These are phyloP conservation scores for Drosophila tsacasi DNA, from an alignment of 1,140 invertebrate species.

Conservation along the genomic window DNA sequence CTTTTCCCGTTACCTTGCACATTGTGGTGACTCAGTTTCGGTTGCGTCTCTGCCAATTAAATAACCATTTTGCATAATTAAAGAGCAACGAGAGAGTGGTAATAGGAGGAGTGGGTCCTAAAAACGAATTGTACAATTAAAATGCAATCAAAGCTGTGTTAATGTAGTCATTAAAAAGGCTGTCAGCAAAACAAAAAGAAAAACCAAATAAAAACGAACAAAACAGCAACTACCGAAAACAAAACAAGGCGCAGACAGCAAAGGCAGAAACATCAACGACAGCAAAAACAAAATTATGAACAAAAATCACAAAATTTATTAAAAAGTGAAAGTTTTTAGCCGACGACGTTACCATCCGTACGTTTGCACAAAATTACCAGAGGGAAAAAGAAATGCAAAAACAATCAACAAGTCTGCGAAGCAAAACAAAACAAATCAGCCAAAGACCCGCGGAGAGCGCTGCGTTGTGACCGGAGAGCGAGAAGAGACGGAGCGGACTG, in stretches of 20 bases:
- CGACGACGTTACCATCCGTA: conserved; percentile 29
- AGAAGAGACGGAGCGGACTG: neutral
- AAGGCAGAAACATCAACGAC: conserved; percentile 15
- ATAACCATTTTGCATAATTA: conserved; percentile 56
- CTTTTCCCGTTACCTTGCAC: conserved; percentile 19
- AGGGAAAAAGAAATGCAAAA: conserved; percentile 73
- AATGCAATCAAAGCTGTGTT: conserved; percentile 71
- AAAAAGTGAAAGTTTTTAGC: conserved; percentile 77
- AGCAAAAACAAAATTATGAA: conserved; percentile 68
- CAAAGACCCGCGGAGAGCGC: conserved; percentile 3
- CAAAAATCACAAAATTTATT: conserved; percentile 80
- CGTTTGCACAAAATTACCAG: conserved; percentile 77
- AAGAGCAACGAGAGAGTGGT: conserved; percentile 34
- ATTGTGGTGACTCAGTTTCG: conserved; percentile 27
- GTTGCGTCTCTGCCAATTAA: conserved; percentile 37
- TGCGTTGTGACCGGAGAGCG: conserved; percentile 3
- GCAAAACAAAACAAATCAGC: conserved; percentile 52
- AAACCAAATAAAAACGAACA: conserved; percentile 7
- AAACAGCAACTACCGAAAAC: conserved; percentile 20
- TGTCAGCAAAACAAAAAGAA: conserved; percentile 32
- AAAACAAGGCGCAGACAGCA: conserved; percentile 45
- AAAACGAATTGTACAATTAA: conserved; percentile 61
- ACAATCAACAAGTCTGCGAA: conserved; percentile 60
- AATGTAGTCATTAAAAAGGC: conserved; percentile 67
- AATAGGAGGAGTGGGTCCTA: conserved; percentile 16